These are phyloP conservation scores for Rhyacophila evoluta DNA, from an alignment of 2,888 invertebrate species.

Conservation along the genomic window DNA sequence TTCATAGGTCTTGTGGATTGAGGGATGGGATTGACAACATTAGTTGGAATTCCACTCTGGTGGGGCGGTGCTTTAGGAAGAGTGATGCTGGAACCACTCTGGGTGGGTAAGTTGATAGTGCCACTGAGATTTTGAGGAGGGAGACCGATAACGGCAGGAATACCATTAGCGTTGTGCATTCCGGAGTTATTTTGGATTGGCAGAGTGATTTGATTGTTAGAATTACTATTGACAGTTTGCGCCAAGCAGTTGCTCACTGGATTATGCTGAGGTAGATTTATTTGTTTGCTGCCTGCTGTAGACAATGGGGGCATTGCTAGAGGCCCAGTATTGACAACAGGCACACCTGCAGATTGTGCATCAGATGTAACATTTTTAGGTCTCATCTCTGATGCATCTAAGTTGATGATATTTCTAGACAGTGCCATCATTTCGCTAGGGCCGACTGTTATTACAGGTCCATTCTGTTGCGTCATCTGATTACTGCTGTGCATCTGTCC, in stretches of 20 bases:
- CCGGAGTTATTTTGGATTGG: conserved; percentile 56
- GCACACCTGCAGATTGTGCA: conserved; percentile 39
- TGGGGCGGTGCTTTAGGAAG: conserved; percentile 74
- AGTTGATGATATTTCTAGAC: conserved; percentile 28
- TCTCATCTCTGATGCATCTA: conserved; percentile 42
- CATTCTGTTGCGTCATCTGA: conserved; percentile 41
- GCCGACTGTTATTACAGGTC: conserved; percentile 44
- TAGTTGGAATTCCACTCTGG: conserved; percentile 75
- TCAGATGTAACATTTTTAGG: conserved; percentile 37
- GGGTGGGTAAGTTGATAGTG: conserved; percentile 67
- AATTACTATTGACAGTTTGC: conserved; percentile 61
- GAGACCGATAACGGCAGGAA: conserved; percentile 65
- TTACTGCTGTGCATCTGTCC: conserved; percentile 40
- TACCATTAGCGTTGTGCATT: conserved; percentile 62
- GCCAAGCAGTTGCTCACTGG: conserved; percentile 67
- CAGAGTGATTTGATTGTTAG: conserved; percentile 57
- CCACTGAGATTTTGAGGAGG: conserved; percentile 59
- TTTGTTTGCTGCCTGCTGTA: conserved; percentile 66
- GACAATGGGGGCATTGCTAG: conserved; percentile 65
- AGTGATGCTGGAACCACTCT: conserved; percentile 70
- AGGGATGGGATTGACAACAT: conserved; percentile 78
- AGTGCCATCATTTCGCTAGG: conserved; percentile 41
- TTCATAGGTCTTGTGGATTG: conserved; percentile 79
- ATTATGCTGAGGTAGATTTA: conserved; percentile 68
- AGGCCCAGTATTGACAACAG: conserved; percentile 57